These are phyloP conservation scores for Mormyrus lacerda DNA, from an alignment of 2,113 vertebrate genomes.

Conservation along the genomic window DNA sequence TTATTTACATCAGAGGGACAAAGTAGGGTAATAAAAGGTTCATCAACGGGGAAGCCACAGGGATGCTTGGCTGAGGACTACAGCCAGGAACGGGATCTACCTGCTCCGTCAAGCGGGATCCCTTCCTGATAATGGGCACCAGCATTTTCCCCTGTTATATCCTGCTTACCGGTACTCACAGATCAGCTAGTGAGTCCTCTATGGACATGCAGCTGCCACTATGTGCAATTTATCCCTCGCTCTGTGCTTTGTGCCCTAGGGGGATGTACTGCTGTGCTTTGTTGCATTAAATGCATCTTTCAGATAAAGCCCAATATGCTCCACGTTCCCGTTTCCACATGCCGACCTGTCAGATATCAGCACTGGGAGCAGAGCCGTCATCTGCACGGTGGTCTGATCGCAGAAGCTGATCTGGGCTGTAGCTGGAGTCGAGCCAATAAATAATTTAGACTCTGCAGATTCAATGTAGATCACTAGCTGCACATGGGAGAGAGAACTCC, in stretches of 20 bases:
- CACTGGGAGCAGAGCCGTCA: conserved; percentile 13
- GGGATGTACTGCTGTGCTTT: neutral
- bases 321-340: neutral
- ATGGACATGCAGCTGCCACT: neutral
- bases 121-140: neutral
- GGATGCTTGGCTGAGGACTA: neutral
- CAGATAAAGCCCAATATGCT: neutral
- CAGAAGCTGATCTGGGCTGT: neutral
- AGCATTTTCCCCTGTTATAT: neutral
- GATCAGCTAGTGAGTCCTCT: neutral
- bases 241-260: neutral
- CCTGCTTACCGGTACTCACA: neutral
- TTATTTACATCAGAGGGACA: neutral
- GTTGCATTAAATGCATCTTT: neutral
- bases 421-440: conserved; percentile 46
- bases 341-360: neutral
- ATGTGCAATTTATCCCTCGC: neutral
- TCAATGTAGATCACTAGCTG: conserved; percentile 44
- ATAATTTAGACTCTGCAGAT: conserved; percentile 63
- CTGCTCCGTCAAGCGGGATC: neutral
- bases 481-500: conserved; percentile 9
- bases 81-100: neutral
- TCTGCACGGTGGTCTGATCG: conserved; percentile 9
- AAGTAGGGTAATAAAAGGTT: neutral
- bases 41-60: neutral